phyloP scores from a whole-genome alignment of 2,113 vertebrate genomes.

The Smithornis capensis region DNA sequence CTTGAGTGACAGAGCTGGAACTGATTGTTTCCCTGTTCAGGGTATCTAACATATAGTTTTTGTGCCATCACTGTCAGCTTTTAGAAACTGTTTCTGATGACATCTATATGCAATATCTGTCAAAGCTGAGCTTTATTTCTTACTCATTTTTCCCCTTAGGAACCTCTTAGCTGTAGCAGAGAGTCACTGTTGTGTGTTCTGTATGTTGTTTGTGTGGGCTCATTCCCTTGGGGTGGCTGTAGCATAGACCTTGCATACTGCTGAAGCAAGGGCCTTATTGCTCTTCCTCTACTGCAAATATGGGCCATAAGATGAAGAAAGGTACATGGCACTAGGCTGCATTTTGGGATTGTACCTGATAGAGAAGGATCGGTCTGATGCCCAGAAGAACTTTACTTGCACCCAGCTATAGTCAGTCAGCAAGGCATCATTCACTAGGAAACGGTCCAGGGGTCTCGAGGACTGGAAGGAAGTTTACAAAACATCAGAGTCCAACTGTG shows the following conservation, averaged over 20 bases:
- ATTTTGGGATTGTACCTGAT: neutral
- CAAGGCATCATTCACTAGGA: neutral
- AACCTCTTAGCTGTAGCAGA: neutral
- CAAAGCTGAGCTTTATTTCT: neutral
- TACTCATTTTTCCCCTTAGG: neutral
- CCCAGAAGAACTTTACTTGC: neutral
- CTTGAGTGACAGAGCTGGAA: neutral
- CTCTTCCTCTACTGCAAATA: neutral
- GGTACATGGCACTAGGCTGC: neutral
- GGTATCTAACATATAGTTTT: neutral
- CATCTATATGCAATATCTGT: neutral
- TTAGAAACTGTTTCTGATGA: neutral
- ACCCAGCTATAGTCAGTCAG: neutral
- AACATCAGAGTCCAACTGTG: neutral
- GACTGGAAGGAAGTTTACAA: neutral
- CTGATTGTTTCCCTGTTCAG: neutral
- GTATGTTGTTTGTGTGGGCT: neutral
- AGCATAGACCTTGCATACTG: neutral
- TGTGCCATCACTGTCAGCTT: neutral
- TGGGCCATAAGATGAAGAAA: neutral
- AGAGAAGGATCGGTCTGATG: rapidly evolving
- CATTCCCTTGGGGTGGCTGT: neutral
- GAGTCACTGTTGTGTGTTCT: neutral
- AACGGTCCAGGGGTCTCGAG: neutral
- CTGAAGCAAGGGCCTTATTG: neutral